Evolutionary conservation across 2,113 vertebrate species (phyloP), one percentile per base, ranked within the genome.

Genomic region (Grus americana): DNA sequence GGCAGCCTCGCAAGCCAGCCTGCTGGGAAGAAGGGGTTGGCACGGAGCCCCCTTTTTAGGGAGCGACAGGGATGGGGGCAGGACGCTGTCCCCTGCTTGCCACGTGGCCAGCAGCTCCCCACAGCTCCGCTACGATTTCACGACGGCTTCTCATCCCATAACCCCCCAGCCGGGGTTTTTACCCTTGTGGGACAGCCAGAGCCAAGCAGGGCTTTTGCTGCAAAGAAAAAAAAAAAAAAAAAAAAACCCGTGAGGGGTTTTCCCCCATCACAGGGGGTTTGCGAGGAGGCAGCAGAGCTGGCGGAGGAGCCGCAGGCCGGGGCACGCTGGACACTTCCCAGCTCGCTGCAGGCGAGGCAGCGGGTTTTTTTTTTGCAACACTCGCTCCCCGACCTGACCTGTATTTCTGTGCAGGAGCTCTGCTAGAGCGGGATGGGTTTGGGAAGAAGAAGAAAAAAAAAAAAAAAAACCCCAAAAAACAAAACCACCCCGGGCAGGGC

Each of bases 351-450:
- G 81, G 49, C 9, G 2, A 61, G 40, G 55, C 15, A 36, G 47
- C 2, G 2, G 40, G 40, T 42, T 42, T 42, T 42, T 42, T 13
- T 40, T 70, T 13, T 40, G 40, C 79, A 62, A 4, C 9, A 1
- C 72, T 19, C 19, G 9, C 42, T 42, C 65, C 47, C 23, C 3
- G 30, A 57, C 65, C 80, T 50, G 73, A 78, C 80, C 89, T 7
- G 50, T 11, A 71, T 78, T 55, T 61, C 36, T 58, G 42, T 40
- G 86, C 52, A 20, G 8, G 34, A 6, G 11, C 49, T 36, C 59
- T 32, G 46, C 38, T 34, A 9, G 17, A 66, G 76, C 21, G 0
- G 50, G 59, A 7, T 0, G 0, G n/a, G 16, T 16, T 18, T 32
- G 36, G 20, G 68, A 38, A 78, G 18, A 20, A n/a, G 46, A 30